Evolutionary conservation across 2,113 vertebrate genomes (phyloP).

Genomic region (Rousettus leschenaultii): DNA sequence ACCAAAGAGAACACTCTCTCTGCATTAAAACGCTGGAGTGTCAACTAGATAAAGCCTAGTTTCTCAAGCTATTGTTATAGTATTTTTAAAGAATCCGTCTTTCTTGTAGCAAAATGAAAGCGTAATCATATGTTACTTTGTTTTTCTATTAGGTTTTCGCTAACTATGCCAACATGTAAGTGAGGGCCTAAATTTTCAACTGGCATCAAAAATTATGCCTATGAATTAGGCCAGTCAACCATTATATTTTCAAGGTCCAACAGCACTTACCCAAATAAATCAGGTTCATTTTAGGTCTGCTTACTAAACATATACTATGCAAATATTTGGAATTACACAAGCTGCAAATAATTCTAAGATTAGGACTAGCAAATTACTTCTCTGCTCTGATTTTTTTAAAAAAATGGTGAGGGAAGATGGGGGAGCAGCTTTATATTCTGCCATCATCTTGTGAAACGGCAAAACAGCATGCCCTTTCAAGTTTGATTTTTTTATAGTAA

Average conservation of each 20-base stretch:
- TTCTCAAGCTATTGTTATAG: slow-evolving; percentile 54
- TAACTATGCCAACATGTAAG: slow-evolving; percentile 31
- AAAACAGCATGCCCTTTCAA: slow-evolving; percentile 33
- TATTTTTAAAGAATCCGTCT: slow-evolving; percentile 57
- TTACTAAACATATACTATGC: slow-evolving; percentile 32
- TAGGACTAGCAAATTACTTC: not conserved
- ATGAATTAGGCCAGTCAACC: not conserved
- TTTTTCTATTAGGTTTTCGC: slow-evolving; percentile 53
- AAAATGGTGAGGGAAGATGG: not conserved
- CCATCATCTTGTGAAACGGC: slow-evolving; percentile 27
- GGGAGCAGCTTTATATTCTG: not conserved
- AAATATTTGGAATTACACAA: slow-evolving; percentile 20
- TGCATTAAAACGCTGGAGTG: not conserved
- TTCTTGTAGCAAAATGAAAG: slow-evolving; percentile 67
- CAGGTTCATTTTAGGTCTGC: not conserved
- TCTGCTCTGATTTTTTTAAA: not conserved
- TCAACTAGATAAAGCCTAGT: slow-evolving; percentile 50
- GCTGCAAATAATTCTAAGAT: slow-evolving; percentile 6
- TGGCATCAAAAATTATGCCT: slow-evolving; percentile 35
- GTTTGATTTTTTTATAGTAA: slow-evolving; percentile 69
- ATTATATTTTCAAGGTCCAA: slow-evolving; percentile 25
- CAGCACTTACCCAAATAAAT: slow-evolving; percentile 13
- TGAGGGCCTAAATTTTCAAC: slow-evolving; percentile 37
- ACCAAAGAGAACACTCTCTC: not conserved
- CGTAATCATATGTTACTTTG: slow-evolving; percentile 12